These are phyloP conservation scores for Lepidocyrtinus sp. DNA, from an alignment of 2,888 invertebrate genomes.

Conservation along the genomic window DNA sequence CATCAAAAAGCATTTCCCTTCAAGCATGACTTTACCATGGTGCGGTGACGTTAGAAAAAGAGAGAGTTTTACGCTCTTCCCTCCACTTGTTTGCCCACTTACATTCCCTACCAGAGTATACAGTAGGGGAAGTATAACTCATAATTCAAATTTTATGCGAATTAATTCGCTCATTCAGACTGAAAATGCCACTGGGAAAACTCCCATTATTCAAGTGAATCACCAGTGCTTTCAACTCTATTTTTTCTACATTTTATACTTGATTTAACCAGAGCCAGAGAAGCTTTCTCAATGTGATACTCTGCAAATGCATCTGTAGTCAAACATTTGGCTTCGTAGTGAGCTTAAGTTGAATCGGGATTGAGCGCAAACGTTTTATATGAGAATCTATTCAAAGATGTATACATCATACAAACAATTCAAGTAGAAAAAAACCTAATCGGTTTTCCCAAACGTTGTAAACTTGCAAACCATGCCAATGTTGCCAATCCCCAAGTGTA, in stretches of 20 bases:
- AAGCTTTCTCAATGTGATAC: too few relatives aligned
- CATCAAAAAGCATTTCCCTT: neutral
- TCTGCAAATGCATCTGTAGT: too few relatives aligned
- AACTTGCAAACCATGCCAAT: neutral
- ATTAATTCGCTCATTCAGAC: neutral
- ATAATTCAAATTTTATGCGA: neutral
- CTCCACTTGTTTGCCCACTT: neutral
- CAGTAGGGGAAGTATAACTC: neutral
- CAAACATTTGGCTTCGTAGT: too few relatives aligned
- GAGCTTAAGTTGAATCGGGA: too few relatives aligned
- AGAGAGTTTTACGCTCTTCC: neutral
- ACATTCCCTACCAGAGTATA: neutral
- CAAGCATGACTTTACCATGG: neutral
- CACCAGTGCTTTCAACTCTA: too few relatives aligned
- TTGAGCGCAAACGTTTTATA: too few relatives aligned
- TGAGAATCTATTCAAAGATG: too few relatives aligned
- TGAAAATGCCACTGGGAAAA: neutral
- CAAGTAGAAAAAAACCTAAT: too few relatives aligned
- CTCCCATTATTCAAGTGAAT: too few relatives aligned
- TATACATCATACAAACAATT: too few relatives aligned
- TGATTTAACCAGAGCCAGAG: too few relatives aligned
- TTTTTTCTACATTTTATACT: too few relatives aligned
- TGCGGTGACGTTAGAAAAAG: neutral
- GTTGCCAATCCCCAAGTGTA: neutral
- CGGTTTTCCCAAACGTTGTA: constrained; percentile 42